Evolutionary conservation across 2,797 vertebrate genomes (phyloP).

Genomic region (Vultur gryphus): DNA sequence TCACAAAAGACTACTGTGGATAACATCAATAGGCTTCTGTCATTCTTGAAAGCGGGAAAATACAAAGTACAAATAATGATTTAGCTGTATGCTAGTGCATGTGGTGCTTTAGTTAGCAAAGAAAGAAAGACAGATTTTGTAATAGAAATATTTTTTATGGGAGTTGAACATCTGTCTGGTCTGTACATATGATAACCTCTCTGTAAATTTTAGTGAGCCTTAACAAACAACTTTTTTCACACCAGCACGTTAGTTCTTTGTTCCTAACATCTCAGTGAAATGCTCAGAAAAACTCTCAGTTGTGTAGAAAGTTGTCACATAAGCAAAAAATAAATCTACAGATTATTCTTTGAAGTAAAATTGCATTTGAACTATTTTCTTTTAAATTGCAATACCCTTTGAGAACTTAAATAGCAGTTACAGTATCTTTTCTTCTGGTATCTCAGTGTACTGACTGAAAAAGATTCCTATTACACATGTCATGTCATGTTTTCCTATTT

Average conservation of each 20-base stretch:
- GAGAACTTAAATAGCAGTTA: background rate
- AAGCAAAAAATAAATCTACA: background rate
- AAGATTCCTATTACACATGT: background rate
- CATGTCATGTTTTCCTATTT: background rate
- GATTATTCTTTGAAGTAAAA: background rate
- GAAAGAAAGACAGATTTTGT: background rate
- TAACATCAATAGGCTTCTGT: background rate
- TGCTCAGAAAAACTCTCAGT: background rate
- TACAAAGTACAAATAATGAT: background rate
- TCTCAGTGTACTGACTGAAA: background rate
- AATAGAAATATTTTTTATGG: background rate
- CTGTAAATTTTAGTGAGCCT: background rate
- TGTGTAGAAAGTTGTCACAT: background rate
- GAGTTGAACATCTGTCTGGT: background rate
- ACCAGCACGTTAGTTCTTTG: background rate
- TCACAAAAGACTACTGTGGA: background rate
- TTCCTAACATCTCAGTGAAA: background rate
- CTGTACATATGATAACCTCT: background rate
- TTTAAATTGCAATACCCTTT: background rate
- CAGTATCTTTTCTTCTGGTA: background rate
- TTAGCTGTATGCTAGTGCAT: background rate
- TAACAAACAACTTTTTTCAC: background rate
- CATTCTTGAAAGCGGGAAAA: background rate
- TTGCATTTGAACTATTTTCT: background rate
- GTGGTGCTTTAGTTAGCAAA: background rate